Evolutionary conservation across 2,113 vertebrate species (phyloP).

Genomic region (Kryptolebias marmoratus): DNA sequence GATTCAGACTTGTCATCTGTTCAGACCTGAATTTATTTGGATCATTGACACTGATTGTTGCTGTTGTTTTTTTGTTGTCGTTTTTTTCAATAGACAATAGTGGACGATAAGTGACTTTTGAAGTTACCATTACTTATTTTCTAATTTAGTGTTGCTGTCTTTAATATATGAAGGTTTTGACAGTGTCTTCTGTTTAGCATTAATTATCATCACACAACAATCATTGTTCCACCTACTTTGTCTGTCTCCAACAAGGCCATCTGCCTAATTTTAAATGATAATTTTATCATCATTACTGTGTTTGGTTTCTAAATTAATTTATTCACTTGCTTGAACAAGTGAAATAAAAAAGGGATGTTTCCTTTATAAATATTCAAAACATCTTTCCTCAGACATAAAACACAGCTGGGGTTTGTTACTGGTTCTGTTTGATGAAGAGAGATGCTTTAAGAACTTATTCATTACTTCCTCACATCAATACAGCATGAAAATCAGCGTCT

Average conservation of each 20-base stretch:
- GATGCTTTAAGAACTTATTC: conserved; percentile 1
- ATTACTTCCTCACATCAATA: neutral
- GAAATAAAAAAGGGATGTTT: neutral
- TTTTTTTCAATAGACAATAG: neutral
- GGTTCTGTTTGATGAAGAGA: neutral
- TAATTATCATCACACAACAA: conserved; percentile 17
- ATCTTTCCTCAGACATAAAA: too few relatives aligned
- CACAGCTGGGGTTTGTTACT: neutral
- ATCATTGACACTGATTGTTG: conserved; percentile 13
- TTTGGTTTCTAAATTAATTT: conserved; percentile 9
- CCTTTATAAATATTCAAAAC: neutral
- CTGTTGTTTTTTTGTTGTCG: neutral
- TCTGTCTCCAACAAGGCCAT: conserved; percentile 21
- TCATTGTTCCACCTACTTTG: conserved; percentile 3
- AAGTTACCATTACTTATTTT: too few relatives aligned
- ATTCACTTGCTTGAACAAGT: neutral
- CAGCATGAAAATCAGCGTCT: neutral
- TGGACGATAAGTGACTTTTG: neutral
- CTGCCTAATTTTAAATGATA: conserved; percentile 14
- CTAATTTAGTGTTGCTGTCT: neutral
- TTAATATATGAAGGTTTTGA: neutral
- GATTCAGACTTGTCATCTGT: too few relatives aligned
- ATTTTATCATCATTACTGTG: conserved; percentile 3
- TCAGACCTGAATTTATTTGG: conserved; percentile 13
- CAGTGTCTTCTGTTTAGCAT: neutral